Evolutionary conservation across 1,140 invertebrate genomes (phyloP), one percentile per base, ranked within the genome.

Genomic region (Metopolophium dirhodum): DNA sequence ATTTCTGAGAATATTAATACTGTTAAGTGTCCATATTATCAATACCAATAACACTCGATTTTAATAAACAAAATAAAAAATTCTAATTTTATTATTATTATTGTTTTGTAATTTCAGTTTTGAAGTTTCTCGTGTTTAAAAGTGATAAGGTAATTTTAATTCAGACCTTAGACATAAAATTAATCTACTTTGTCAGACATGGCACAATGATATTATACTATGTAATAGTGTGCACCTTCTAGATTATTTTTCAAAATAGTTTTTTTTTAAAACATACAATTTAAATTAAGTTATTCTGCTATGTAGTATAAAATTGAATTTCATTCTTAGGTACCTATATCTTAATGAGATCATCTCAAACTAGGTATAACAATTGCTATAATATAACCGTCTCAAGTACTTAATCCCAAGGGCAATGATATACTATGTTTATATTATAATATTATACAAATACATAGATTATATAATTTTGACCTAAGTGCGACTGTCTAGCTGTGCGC

Each of bases 311-410:
- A 49, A 49, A 87, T 87, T n/a, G 85, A 47, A 23, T 87, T 45
- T 87, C 45, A 87, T 47, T 23, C 18, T 6, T 7, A 23, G 85
- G 20, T 54, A 51, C 49, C 3, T 30, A 20, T 86, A 87, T 47
- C 41, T 30, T 49, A 87, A 87, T 87, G 45, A 47, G 35, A 87
- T 87, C 85, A 87, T 49, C 45, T 26, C 41, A 85, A 85, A 85
- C 41, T 41, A 85, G 22, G 37, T 77, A 45, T 26, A 85, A 85
- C 37, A 41, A 85, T 85, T 41, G 23, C 9, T 23, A 41, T 85
- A 85, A 85, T 41, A 41, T 45, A 41, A 41, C 41, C 37, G n/a
- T 87, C 41, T 49, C 85, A 20, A 30, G 85, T 87, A 87, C 83
- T 47, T 87, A 47, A 87, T 87, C 85, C 30, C 30, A n/a, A 14